Evolutionary conservation across 2,113 vertebrate species (phyloP), one percentile per base, ranked within the genome.

Genomic region (Rutilus rutilus): DNA sequence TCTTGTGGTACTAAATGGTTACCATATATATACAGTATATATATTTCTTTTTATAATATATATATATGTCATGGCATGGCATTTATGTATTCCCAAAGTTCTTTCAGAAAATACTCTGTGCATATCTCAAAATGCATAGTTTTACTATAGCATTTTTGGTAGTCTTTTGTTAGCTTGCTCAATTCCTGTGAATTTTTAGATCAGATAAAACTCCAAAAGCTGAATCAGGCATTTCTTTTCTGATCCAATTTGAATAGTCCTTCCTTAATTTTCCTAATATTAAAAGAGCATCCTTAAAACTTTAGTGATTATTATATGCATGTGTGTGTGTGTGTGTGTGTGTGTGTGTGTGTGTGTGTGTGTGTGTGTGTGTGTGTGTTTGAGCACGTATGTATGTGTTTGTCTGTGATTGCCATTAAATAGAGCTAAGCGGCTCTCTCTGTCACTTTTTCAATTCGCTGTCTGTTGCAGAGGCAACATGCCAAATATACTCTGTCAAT

Each of bases 401-500:
- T 87, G 39, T 62, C 12, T 86, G 69, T 59, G 84, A 84, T 83
- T 88, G 54, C 77, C 82, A 84, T 89, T 90, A 91, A 89, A 90
- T 80, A 82, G 85, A 79, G 79, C 82, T 87, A 82, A 85, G 88
- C 77, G 57, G 67, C 85, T 74, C 52, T 88, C 78, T 87, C 78
- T 86, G 89, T 90, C 86, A 90, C 79, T 81, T 86, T 88, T 88
- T 90, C 87, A 86, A 87, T 87, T 85, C 84, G 25, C 87, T 87
- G 86, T 85, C 71, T 89, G 77, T 80, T 45, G 69, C 52, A 80
- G n/a, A 78, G 86, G 80, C 89, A 39, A 57, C 78, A 80, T 85
- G 89, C 88, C 89, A 91, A 89, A 86, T 79, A 76, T 69, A 36
- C 62, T 60, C 84, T 86, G 89, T 89, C 90, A 89, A 87, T 91